A percentile compares a stretch with the other conserved stretches of the same genome.
These are phyloP conservation scores for Fabriciana adippe DNA, from an alignment of 2,888 invertebrate genomes.

Conservation along the genomic window DNA sequence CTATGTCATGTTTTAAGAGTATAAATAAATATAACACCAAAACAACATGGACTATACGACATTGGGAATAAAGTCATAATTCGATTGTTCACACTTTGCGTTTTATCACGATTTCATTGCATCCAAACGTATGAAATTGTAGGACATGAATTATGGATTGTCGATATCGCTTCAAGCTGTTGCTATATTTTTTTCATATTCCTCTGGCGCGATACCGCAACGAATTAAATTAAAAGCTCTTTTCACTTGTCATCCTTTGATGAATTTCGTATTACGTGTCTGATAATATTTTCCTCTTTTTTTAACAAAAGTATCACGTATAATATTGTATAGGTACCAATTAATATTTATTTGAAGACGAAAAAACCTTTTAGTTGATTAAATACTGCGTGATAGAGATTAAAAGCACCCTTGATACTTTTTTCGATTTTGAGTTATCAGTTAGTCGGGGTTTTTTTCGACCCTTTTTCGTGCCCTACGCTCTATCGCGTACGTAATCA, in stretches of 20 bases:
- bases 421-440: constrained; percentile 37
- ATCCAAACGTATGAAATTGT: constrained; percentile 79
- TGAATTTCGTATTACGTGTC: constrained; percentile 76
- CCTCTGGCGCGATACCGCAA: constrained; percentile 77
- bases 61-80: constrained; percentile 56
- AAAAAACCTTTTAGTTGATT: constrained; percentile 21
- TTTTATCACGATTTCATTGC: constrained; percentile 54
- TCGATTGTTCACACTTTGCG: constrained; percentile 50
- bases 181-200: constrained; percentile 78
- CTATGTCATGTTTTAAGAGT: constrained; percentile 46
- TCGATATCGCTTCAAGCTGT: constrained; percentile 83
- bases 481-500: constrained; percentile 62
- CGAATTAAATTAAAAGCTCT: constrained; percentile 83
- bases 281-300: constrained; percentile 47
- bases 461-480: constrained; percentile 45
- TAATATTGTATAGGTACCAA: background rate
- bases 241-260: constrained; percentile 81
- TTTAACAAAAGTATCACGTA: background rate
- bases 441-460: constrained; percentile 49
- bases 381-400: constrained; percentile 9
- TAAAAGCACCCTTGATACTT: constrained; percentile 28
- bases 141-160: constrained; percentile 83
- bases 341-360: background rate
- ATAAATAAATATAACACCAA: constrained; percentile 48
- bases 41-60: constrained; percentile 49